Evolutionary conservation across 2,888 invertebrate species (phyloP).

Genomic region (Hemithea aestivaria): DNA sequence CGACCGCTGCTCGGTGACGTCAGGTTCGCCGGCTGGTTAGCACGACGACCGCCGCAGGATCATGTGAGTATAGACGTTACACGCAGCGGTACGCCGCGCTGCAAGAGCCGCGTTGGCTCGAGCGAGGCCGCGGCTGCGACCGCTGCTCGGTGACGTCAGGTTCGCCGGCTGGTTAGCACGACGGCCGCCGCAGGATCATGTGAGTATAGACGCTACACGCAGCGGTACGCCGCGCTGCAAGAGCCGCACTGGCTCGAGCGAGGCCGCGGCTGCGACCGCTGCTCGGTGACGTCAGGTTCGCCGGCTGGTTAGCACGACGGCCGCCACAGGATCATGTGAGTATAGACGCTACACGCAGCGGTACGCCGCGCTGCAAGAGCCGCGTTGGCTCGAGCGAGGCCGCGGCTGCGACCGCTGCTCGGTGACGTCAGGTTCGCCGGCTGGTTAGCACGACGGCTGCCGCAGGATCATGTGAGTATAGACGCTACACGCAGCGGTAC

Average conservation of each 20-base stretch:
- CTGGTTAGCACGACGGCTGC: constrained; percentile 89
- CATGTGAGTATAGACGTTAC: constrained; percentile 84
- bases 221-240: constrained; percentile 88
- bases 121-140: constrained; percentile 80
- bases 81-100: constrained; percentile 90
- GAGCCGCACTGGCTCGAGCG: constrained; percentile 89
- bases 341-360: constrained; percentile 91
- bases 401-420: constrained; percentile 82
- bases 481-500: constrained; percentile 91
- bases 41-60: constrained; percentile 80
- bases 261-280: constrained; percentile 80
- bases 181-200: constrained; percentile 78
- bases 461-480: constrained; percentile 74
- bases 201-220: constrained; percentile 88
- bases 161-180: constrained; percentile 97
- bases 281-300: constrained; percentile 90
- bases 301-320: constrained; percentile 94
- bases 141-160: constrained; percentile 87
- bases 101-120: constrained; percentile 90
- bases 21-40: constrained; percentile 97
- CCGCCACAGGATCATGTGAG: constrained; percentile 75
- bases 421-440: constrained; percentile 95
- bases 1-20: constrained; percentile 86
- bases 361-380: constrained; percentile 90
- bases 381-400: constrained; percentile 85